These are phyloP conservation scores for Drosophila sp. DNA, from an alignment of 1,140 invertebrate species.

Conservation along the genomic window DNA sequence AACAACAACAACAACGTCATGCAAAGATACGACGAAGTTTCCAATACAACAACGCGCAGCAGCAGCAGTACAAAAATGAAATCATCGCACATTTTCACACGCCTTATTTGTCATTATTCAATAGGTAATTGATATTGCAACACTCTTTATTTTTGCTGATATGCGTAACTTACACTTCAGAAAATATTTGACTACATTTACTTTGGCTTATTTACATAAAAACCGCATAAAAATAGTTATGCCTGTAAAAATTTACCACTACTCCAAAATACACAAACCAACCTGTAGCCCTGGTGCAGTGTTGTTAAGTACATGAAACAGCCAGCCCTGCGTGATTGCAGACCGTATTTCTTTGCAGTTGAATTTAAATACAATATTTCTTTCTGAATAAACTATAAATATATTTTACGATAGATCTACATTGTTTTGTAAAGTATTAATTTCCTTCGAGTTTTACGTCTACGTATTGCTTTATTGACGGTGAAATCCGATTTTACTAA, in stretches of 20 bases:
- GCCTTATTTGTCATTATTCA: slow-evolving; percentile 3
- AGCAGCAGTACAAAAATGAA: slow-evolving; percentile 63
- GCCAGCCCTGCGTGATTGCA: slow-evolving; percentile 29
- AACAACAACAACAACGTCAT: slow-evolving; percentile 56
- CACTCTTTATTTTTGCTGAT: neutral
- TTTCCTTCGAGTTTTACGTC: slow-evolving; percentile 34
- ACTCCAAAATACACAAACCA: slow-evolving; percentile 74
- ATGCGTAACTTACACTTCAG: slow-evolving; percentile 69
- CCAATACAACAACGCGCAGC: slow-evolving; percentile 77
- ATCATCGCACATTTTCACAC: slow-evolving; percentile 69
- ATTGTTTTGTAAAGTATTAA: slow-evolving; percentile 27
- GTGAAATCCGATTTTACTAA: slow-evolving; percentile 43
- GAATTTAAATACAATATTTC: slow-evolving; percentile 46
- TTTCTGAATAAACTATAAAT: slow-evolving; percentile 13
- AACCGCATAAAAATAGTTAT: slow-evolving; percentile 75
- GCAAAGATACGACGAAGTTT: slow-evolving; percentile 79
- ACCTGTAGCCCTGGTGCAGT: slow-evolving; percentile 59
- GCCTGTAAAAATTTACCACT: slow-evolving; percentile 75
- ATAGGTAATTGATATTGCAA: slow-evolving; percentile 1
- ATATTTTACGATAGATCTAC: slow-evolving; percentile 21
- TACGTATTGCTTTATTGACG: slow-evolving; percentile 43
- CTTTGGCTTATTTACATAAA: slow-evolving; percentile 78
- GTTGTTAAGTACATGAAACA: slow-evolving; percentile 25
- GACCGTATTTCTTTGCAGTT: slow-evolving; percentile 42
- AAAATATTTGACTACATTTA: slow-evolving; percentile 66